A percentile compares a stretch with the other conserved stretches of the same genome.
Conservation (phyloP, 2,888 invertebrate genomes). For the Stegana nigrithorax region DNA sequence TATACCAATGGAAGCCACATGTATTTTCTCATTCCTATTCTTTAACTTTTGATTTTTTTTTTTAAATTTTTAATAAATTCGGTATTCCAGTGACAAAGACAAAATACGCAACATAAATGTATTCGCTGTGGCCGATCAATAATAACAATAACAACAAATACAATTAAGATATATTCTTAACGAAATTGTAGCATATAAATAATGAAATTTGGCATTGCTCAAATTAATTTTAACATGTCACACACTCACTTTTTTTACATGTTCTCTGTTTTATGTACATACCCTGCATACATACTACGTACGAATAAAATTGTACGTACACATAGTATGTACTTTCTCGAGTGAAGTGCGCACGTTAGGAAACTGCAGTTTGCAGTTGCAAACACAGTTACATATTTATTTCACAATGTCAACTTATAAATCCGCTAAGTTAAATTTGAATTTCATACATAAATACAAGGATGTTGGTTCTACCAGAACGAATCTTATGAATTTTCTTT, state of each 20-base stretch:
- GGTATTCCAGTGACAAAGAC: conserved; percentile 6
- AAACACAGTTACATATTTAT: too few relatives aligned
- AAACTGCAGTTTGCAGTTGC: too few relatives aligned
- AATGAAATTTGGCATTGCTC: conserved; percentile 4
- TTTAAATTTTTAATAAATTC: conserved; percentile 5
- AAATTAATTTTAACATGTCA: too few relatives aligned
- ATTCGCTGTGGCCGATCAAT: neutral
- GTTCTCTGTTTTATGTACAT: too few relatives aligned
- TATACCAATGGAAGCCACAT: conserved; percentile 4
- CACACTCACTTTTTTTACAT: too few relatives aligned
- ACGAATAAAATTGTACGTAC: too few relatives aligned
- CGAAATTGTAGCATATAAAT: neutral
- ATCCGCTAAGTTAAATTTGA: neutral
- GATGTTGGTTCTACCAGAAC: neutral
- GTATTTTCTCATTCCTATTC: conserved; percentile 10
- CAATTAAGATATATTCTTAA: neutral
- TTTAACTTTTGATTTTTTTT: neutral
- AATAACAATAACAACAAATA: neutral
- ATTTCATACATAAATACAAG: neutral
- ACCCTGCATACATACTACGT: too few relatives aligned
- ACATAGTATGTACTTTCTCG: too few relatives aligned
- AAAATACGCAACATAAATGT: neutral
- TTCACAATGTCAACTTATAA: neutral
- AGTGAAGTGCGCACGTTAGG: too few relatives aligned
- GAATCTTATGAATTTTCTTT: neutral